Conservation (phyloP, 2,888 invertebrate genomes). For the Eugnorisma glareosa region DNA sequence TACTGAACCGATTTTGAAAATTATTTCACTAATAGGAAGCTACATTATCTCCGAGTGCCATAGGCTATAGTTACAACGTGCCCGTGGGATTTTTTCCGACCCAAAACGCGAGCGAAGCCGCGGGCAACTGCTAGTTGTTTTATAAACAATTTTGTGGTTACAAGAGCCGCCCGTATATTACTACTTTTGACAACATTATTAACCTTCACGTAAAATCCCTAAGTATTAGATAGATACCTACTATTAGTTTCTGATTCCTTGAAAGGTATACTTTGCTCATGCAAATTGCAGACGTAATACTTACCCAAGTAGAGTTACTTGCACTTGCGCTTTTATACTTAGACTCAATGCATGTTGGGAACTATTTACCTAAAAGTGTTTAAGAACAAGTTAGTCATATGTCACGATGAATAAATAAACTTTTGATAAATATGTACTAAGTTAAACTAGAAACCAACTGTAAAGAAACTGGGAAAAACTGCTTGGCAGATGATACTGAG, state of each 20-base stretch:
- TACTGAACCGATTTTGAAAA: too few species aligned
- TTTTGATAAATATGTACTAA: neutral
- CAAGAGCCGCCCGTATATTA: neutral
- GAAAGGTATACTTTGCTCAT: slow-evolving; percentile 24
- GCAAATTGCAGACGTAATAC: slow-evolving; percentile 16
- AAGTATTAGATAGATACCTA: neutral
- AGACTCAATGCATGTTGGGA: neutral
- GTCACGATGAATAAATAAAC: neutral
- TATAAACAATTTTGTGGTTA: too few species aligned
- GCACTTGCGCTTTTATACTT: neutral
- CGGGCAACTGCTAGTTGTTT: too few species aligned
- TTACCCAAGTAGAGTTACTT: slow-evolving; percentile 22
- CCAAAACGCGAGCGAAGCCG: too few species aligned
- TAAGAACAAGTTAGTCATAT: neutral
- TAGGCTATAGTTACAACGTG: too few species aligned
- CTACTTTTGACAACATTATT: neutral
- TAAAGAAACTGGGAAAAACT: neutral
- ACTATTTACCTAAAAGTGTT: neutral
- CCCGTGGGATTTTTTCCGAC: too few species aligned
- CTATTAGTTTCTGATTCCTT: slow-evolving; percentile 15
- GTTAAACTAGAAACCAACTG: neutral
- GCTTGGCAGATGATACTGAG: neutral
- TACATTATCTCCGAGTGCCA: too few species aligned
- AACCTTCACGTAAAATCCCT: neutral
- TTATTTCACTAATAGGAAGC: too few species aligned